A percentile compares a stretch with the other conserved stretches of the same genome.
Conservation (phyloP, 2,797 vertebrate species). For the Siniperca scherzeri region DNA sequence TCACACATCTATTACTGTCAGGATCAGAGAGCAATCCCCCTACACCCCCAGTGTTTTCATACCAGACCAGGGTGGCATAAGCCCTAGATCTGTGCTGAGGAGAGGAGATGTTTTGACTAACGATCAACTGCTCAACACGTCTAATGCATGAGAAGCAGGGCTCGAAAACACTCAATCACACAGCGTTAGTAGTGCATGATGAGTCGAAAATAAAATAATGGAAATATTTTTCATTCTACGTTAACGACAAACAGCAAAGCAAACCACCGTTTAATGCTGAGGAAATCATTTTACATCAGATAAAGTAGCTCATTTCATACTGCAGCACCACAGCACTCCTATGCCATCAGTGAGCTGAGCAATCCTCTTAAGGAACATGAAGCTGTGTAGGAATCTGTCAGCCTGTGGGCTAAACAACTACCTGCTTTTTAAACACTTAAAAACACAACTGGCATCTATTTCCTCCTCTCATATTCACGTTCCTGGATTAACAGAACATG, state of each 20-base stretch:
- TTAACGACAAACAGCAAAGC: slow-evolving; percentile 21
- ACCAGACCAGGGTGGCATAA: slow-evolving; percentile 58
- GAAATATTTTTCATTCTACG: background rate
- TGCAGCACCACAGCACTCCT: slow-evolving; percentile 42
- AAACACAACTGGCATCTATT: slow-evolving; percentile 68
- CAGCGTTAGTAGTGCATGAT: slow-evolving; percentile 7
- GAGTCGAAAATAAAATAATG: background rate
- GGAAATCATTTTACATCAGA: slow-evolving; percentile 40
- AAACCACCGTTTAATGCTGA: slow-evolving; percentile 28
- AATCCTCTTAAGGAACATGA: slow-evolving; percentile 68
- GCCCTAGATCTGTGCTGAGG: slow-evolving; percentile 55
- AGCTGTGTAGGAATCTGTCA: slow-evolving; percentile 68
- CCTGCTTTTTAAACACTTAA: slow-evolving; percentile 76
- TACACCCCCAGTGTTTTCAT: slow-evolving; percentile 52
- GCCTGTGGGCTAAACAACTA: slow-evolving; percentile 78
- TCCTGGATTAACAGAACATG: slow-evolving; percentile 75
- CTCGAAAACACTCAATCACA: slow-evolving; percentile 20
- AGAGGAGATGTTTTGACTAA: slow-evolving; percentile 55
- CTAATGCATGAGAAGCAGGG: slow-evolving; percentile 18
- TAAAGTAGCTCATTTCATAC: slow-evolving; percentile 40
- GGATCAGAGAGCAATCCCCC: slow-evolving; percentile 56
- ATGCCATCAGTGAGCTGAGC: slow-evolving; percentile 56
- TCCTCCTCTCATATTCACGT: slow-evolving; percentile 72
- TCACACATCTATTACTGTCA: slow-evolving; percentile 74
- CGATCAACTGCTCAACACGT: slow-evolving; percentile 52